Conservation (phyloP, 2,797 vertebrate species). For the Sebastes melanostomus region DNA sequence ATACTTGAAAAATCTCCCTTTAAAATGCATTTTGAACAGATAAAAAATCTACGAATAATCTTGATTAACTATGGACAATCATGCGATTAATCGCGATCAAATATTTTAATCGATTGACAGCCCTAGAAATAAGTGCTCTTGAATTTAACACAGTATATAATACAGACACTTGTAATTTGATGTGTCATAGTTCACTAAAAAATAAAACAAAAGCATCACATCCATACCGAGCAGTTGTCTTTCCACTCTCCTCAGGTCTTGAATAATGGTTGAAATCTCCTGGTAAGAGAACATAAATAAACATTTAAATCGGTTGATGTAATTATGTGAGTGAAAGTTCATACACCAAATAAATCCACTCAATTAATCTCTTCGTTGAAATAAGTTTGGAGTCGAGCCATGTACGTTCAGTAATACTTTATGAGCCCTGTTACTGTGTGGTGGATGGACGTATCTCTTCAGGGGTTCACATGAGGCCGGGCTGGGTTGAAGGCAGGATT, state of each 20-base stretch:
- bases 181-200: not conserved
- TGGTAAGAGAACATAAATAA: conserved; percentile 63
- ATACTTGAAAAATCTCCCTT: no score
- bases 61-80: no score
- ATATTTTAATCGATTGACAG: no score
- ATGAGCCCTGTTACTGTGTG: conserved; percentile 29
- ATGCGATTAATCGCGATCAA: not conserved
- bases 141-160: not conserved
- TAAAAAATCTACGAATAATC: no score
- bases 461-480: conserved; percentile 52
- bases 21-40: no score
- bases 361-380: conserved; percentile 21
- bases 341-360: conserved; percentile 38
- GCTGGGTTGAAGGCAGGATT: conserved; percentile 43
- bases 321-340: conserved; percentile 29
- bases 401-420: conserved; percentile 31
- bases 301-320: not conserved
- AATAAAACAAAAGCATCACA: not conserved
- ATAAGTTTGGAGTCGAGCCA: conserved; percentile 23
- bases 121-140: not conserved
- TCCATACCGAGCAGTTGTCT: conserved; percentile 91
- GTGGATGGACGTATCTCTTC: conserved; percentile 22
- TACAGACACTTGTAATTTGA: not conserved
- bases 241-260: conserved; percentile 94
- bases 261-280: conserved; percentile 94